Percentiles rank a stretch among this genome's conserved stretches.
Evolutionary conservation across 2,888 invertebrate genomes (phyloP).

Genomic region (Amiota minor): DNA sequence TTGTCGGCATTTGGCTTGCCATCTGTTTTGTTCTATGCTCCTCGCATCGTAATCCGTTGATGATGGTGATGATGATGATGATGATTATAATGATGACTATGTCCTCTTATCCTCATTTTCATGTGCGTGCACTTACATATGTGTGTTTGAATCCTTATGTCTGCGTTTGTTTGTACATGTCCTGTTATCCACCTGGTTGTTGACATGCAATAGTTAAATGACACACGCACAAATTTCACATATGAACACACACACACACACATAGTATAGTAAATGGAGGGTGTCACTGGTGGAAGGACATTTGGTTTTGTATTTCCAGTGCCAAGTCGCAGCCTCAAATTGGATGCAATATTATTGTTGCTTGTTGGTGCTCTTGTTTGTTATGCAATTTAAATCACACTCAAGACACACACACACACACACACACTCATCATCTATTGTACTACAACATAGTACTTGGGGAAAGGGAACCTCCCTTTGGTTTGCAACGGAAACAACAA

Average conservation of each 20-base stretch:
- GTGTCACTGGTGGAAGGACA: background rate
- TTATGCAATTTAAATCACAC: constrained; percentile 64
- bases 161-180: background rate
- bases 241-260: constrained; percentile 50
- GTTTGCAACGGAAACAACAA: constrained; percentile 16
- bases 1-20: constrained; percentile 42
- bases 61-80: too few species aligned
- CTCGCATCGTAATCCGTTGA: background rate
- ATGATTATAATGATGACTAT: too few species aligned
- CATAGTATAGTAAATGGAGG: constrained; percentile 35
- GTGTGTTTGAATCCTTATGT: constrained; percentile 2
- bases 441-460: background rate
- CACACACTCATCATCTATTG: background rate
- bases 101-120: constrained; percentile 3
- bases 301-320: background rate
- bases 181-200: constrained; percentile 7
- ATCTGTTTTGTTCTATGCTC: constrained; percentile 8
- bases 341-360: constrained; percentile 56
- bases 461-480: background rate
- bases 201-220: constrained; percentile 35
- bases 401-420: constrained; percentile 22
- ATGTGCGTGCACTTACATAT: background rate
- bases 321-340: constrained; percentile 23
- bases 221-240: too few species aligned
- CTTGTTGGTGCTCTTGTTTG: constrained; percentile 43